A percentile compares a stretch with the other conserved stretches of the same genome.
phyloP scores from a whole-genome alignment of 1,140 invertebrate species.

The Meloidogyne floridensis region DNA sequence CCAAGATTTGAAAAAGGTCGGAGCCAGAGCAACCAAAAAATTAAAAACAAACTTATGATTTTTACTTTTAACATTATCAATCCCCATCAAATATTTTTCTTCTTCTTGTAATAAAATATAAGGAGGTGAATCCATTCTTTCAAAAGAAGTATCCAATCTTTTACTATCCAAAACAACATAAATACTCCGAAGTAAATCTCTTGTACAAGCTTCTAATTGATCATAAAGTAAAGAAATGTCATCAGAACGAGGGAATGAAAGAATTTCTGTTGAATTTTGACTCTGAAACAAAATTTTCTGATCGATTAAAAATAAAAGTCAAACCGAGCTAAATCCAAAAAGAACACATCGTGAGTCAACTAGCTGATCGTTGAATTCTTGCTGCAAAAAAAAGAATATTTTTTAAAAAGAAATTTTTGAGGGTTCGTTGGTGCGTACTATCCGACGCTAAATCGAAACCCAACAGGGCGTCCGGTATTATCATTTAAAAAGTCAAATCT shows the following conservation, averaged over 20 bases:
- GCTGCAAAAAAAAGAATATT: conserved; percentile 37
- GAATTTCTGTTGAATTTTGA: conserved; percentile 35
- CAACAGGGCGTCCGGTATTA: too few relatives aligned
- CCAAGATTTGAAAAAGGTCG: too few relatives aligned
- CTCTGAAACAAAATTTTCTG: neutral
- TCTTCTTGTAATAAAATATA: conserved; percentile 60
- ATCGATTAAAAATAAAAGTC: conserved; percentile 22
- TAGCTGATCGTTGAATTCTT: conserved; percentile 43
- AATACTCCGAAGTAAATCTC: conserved; percentile 58
- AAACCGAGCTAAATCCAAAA: conserved; percentile 48
- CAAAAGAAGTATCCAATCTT: conserved; percentile 56
- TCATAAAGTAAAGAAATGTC: conserved; percentile 37
- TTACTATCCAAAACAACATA: conserved; percentile 60
- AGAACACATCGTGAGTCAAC: conserved; percentile 54
- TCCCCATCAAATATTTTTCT: conserved; percentile 57
- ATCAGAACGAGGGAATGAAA: conserved; percentile 42
- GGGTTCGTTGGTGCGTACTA: too few relatives aligned
- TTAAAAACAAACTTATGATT: conserved; percentile 42
- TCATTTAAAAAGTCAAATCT: too few relatives aligned
- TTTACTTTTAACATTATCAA: conserved; percentile 59
- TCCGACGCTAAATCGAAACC: too few relatives aligned
- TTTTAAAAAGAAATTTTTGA: conserved; percentile 13
- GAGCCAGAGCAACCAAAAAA: too few relatives aligned
- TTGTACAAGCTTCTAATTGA: conserved; percentile 53
- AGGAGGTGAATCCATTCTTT: conserved; percentile 49